Percentiles rank a stretch among this genome's conserved stretches.
Evolutionary conservation across 2,797 vertebrate species (phyloP).

Genomic region (Leptoclinus maculatus): DNA sequence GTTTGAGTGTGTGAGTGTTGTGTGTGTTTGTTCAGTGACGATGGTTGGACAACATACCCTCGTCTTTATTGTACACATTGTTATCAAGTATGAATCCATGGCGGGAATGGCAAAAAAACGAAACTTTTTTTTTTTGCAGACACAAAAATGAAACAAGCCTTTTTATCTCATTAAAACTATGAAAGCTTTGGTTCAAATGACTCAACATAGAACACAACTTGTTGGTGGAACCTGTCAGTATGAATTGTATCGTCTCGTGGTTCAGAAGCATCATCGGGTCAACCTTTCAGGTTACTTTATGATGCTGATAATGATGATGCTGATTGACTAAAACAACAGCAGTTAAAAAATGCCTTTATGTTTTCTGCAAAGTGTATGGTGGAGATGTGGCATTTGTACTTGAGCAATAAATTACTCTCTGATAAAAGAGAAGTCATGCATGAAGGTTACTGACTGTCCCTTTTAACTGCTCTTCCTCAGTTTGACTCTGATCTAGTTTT

Average conservation of each 20-base stretch:
- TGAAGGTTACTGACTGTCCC: constrained; percentile 33
- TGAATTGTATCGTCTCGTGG: too few species aligned
- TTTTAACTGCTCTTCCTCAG: constrained; percentile 46
- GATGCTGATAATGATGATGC: neutral
- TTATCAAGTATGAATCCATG: neutral
- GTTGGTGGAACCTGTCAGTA: neutral
- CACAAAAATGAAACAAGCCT: neutral
- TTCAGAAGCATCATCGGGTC: neutral
- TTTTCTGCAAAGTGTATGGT: neutral
- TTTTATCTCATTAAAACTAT: neutral
- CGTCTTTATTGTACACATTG: neutral
- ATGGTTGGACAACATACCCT: neutral
- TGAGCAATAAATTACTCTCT: constrained; percentile 27
- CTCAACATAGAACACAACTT: neutral
- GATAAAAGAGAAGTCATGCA: constrained; percentile 30
- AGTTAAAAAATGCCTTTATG: constrained; percentile 2
- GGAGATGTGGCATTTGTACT: neutral
- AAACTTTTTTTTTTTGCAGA: neutral
- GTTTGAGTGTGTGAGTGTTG: neutral
- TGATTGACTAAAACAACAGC: constrained; percentile 9
- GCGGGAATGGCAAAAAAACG: neutral
- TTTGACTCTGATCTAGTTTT: constrained; percentile 68
- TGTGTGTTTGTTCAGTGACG: neutral
- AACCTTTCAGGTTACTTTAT: neutral
- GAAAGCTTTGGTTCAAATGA: neutral